These are phyloP conservation scores for Erpornis zantholeuca DNA, from an alignment of 2,113 vertebrate genomes.

Conservation along the genomic window DNA sequence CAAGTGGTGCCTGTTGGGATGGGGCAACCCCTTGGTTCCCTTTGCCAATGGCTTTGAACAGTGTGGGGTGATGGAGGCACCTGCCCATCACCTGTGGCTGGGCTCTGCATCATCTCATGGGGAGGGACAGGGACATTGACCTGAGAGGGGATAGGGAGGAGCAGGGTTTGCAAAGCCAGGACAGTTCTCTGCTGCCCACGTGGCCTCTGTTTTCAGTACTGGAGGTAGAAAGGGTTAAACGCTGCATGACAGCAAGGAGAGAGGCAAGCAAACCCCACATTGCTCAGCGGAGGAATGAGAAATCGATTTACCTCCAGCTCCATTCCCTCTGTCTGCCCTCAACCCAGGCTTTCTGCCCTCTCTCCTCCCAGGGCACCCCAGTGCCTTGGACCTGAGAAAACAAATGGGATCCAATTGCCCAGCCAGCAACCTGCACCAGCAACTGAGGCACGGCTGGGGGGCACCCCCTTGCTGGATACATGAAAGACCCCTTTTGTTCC, in stretches of 20 bases:
- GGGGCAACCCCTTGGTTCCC: accelerated
- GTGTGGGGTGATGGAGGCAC: neutral
- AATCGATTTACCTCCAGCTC: neutral
- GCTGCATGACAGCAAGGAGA: neutral
- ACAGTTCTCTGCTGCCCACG: neutral
- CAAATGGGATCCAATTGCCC: neutral
- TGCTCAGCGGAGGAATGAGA: neutral
- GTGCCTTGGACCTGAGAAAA: accelerated
- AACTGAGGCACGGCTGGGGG: neutral
- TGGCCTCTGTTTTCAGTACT: neutral
- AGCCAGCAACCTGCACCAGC: neutral
- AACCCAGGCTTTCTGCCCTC: neutral
- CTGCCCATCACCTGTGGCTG: accelerated
- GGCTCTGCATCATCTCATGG: neutral
- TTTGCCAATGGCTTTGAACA: neutral
- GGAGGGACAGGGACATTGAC: neutral
- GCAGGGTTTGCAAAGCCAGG: neutral
- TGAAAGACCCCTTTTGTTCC: neutral
- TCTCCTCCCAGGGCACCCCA: neutral
- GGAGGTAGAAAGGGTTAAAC: neutral
- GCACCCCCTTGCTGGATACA: neutral
- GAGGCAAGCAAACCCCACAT: neutral
- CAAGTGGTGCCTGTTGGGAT: neutral
- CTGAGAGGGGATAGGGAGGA: neutral
- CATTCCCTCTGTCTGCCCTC: neutral